Base-by-base conservation (phyloP, 2,888 invertebrate species). In the Microplitis manilae region DNA sequence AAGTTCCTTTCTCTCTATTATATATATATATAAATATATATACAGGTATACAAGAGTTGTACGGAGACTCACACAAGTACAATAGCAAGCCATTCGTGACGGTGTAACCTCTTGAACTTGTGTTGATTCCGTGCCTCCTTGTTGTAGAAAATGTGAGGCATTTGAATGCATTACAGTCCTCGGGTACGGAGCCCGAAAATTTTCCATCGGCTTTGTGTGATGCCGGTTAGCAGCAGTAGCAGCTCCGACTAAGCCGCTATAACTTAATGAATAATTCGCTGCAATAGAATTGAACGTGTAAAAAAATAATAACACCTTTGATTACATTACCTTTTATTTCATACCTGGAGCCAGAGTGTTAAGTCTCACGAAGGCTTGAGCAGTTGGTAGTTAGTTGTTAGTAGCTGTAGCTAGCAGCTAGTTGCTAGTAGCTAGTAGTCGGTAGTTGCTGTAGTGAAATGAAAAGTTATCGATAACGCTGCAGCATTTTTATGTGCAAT, bases 401-500 rank as follows among this genome's bases (percentile, higher is more conserved):
- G 8, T 62, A 15, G 7, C 15, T 17, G 30, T 50, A 13, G 9
- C 50, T 50, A 5, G 50, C 50, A 13, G 50, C 9, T 50, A 50
- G 7, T 62, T 20, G n/a, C 62, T 62, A 8, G 8, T 62, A 15
- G 0, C 15, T 17, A 4, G n/a, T 62, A 15, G n/a, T 5, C 13
- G 20, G 7, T 17, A 15, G 20, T 62, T 17, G 9, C 62, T 17
- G 6, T n/a, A 62, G 62, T 62, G 62, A 62, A 62, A 68, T 68
- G 41, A 40, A 70, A 40, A 20, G 20, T 15, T 59, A 13, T 62
- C 30, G 30, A 72, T 62, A 40, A 38, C 62, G 39, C 8, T 20
- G 67, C n/a, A 67, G 50, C 30, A 59, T 41, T 73, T 73, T 73
- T 73, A 73, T 20, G 40, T 64, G 73, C 73, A 40, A 73, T 73